Base-by-base conservation (phyloP, 2,113 vertebrate species). In the Thamnaconus septentrionalis region DNA sequence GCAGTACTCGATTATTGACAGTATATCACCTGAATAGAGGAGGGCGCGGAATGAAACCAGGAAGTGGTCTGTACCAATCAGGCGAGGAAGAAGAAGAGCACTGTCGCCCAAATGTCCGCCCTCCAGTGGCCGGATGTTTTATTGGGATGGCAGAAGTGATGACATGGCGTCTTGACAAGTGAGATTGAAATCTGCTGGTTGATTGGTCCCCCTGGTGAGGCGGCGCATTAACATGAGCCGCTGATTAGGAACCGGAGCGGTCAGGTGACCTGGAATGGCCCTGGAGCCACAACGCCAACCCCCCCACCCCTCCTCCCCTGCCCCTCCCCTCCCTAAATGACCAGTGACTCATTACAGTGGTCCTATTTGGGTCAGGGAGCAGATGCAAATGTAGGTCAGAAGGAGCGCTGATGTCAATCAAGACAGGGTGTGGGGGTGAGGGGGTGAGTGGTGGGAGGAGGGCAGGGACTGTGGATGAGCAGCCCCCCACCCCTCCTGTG, bases 321-420 rank as follows among this genome's bases (percentile, higher is more conserved):
- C 18, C 18, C 18, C 73, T 76, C 63, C 10, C 64, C 70, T 75
- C 74, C 71, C 43, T 50, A 40, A 55, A 80, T 56, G 56, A 82
- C 57, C 46, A 66, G 78, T 11, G 57, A 71, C 71, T 90, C 85
- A 90, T 87, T 89, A 89, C 60, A 48, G 65, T 53, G 66, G 72
- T 81, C 58, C 64, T 88, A 31, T 84, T 89, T 71, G 88, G 91
- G 88, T 92, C 90, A 90, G 56, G 53, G 80, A 89, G 85, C 89
- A 88, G 73, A 91, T 88, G 87, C 84, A 88, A 87, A 92, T 91
- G 78, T 92, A 87, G 91, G 90, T 92, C 90, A 91, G 56, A 65
- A 76, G 75, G 69, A 89, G 82, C 72, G 82, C 74, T 75, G 81
- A 54, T 91, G 89, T 90, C 89, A 90, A 85, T 91, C 87, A 90